Conservation (phyloP, 2,888 invertebrate genomes). For the Globia sparganii region DNA sequence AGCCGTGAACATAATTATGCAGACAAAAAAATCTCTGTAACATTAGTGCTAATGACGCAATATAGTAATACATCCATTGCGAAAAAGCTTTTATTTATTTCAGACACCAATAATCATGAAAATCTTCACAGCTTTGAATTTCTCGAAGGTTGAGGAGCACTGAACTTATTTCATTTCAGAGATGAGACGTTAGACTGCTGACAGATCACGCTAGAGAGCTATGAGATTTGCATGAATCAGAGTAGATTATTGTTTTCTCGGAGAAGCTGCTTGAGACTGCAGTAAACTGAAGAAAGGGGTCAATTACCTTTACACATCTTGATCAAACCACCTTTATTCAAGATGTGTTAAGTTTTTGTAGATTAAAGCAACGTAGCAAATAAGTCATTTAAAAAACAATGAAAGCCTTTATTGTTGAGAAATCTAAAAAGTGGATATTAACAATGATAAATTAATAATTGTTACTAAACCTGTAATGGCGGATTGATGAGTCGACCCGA, state of each 20-base stretch:
- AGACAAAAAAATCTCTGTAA: neutral
- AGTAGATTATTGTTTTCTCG: neutral
- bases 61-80: neutral
- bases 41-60: too few relatives aligned
- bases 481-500: conserved; percentile 29
- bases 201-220: conserved; percentile 11
- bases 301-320: neutral
- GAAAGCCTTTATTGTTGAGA: neutral
- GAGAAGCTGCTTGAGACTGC: neutral
- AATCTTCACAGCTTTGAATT: conserved; percentile 7
- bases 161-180: conserved; percentile 13
- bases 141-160: conserved; percentile 11
- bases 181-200: conserved; percentile 2
- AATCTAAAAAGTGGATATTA: neutral
- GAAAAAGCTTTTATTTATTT: neutral
- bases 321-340: neutral
- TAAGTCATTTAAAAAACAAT: neutral
- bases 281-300: neutral
- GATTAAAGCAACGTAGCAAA: neutral
- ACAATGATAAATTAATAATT: conserved; percentile 40
- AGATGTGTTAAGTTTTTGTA: neutral
- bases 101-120: neutral
- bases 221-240: conserved; percentile 27
- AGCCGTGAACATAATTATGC: neutral
- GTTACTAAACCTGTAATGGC: conserved; percentile 21